These are phyloP conservation scores for Bubo blakistoni DNA, from an alignment of 2,113 vertebrate species.

Conservation along the genomic window DNA sequence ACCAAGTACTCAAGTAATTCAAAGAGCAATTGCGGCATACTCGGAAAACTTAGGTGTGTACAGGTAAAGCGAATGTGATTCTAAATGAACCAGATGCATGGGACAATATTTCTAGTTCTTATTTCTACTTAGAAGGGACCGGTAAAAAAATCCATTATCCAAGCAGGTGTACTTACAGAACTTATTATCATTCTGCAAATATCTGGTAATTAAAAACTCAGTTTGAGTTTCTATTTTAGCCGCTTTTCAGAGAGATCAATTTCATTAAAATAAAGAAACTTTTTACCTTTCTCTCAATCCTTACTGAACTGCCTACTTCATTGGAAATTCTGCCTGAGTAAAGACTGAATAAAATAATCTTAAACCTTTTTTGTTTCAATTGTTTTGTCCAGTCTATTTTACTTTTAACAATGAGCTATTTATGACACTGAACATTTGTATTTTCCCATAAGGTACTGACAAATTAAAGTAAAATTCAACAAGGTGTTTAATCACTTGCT, in stretches of 20 bases:
- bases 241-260: neutral
- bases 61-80: neutral
- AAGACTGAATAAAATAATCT: neutral
- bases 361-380: neutral
- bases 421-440: neutral
- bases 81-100: neutral
- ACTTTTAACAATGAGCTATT: neutral
- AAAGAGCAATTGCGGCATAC: neutral
- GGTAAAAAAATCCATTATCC: neutral
- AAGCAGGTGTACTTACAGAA: neutral
- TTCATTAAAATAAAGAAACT: neutral
- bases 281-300: neutral
- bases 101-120: neutral
- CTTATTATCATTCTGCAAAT: neutral
- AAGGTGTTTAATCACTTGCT: neutral
- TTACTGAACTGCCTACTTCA: neutral
- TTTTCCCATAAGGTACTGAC: neutral
- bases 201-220: neutral
- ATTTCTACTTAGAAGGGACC: neutral
- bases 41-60: neutral
- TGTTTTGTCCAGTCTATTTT: neutral
- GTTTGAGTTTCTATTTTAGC: neutral
- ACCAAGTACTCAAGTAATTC: conserved; percentile 15
- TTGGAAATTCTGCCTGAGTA: neutral
- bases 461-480: neutral